Evolutionary conservation across 1,140 invertebrate genomes (phyloP).

Genomic region (Solen grandis): DNA sequence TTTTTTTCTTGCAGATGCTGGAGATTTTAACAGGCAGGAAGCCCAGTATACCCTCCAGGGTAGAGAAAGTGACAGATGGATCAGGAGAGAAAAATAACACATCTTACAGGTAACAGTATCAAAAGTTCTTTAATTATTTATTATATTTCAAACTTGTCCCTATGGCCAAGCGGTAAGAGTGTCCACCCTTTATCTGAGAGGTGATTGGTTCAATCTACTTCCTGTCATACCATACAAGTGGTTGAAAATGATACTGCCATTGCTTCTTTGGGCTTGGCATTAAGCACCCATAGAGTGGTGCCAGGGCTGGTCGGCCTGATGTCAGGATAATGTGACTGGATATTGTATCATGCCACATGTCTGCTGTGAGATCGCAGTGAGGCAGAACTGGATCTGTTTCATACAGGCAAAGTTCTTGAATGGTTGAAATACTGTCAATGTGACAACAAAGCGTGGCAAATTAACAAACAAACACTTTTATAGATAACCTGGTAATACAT

Average conservation of each 20-base stretch:
- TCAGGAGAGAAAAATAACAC: too few species aligned
- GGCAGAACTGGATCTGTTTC: not conserved
- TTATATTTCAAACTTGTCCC: too few species aligned
- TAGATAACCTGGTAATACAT: not conserved
- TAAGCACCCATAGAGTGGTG: not conserved
- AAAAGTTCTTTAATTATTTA: too few species aligned
- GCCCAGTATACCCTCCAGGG: too few species aligned
- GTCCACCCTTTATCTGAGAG: too few species aligned
- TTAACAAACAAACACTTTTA: not conserved
- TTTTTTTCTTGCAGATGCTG: slow-evolving; percentile 23
- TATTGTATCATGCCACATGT: too few species aligned
- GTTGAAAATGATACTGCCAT: not conserved
- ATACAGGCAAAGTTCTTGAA: not conserved
- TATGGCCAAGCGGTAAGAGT: too few species aligned
- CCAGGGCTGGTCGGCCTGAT: not conserved
- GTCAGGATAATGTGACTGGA: not conserved
- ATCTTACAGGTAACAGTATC: too few species aligned
- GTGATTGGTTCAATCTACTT: not conserved
- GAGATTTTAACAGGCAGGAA: slow-evolving; percentile 43
- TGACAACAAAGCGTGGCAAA: not conserved
- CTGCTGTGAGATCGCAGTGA: too few species aligned
- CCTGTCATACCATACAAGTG: not conserved
- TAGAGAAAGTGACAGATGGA: too few species aligned
- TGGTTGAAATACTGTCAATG: not conserved
- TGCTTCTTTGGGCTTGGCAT: not conserved